Percentiles rank a stretch among this genome's conserved stretches.
Conservation (phyloP, 2,797 vertebrate genomes). For the Toxotes lorentzi region DNA sequence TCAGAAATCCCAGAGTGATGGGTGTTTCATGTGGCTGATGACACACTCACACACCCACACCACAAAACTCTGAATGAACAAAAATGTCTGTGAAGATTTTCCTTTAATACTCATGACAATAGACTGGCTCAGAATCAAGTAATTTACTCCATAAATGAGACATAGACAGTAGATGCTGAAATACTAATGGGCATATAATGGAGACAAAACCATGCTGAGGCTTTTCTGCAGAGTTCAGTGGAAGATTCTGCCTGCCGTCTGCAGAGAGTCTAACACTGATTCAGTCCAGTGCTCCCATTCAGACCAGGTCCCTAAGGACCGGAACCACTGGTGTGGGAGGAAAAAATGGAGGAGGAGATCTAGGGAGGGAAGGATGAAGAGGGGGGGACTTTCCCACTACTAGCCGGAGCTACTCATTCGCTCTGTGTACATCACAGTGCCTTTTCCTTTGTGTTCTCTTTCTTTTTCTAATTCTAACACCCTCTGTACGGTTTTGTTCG, state of each 20-base stretch:
- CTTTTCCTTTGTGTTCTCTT: slow-evolving; percentile 1
- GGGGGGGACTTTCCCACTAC: slow-evolving; percentile 51
- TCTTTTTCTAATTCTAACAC: not conserved
- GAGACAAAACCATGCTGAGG: slow-evolving; percentile 28
- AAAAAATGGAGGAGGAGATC: slow-evolving; percentile 19
- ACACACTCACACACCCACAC: slow-evolving; percentile 47
- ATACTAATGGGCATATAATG: slow-evolving; percentile 20
- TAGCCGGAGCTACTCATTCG: slow-evolving; percentile 45
- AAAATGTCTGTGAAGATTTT: slow-evolving; percentile 48
- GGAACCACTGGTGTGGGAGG: slow-evolving; percentile 44
- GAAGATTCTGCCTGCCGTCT: slow-evolving; percentile 51
- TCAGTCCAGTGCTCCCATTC: slow-evolving; percentile 54
- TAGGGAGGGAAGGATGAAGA: not conserved
- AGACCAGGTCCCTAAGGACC: slow-evolving; percentile 46
- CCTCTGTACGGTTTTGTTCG: not conserved
- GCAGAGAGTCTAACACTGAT: slow-evolving; percentile 19
- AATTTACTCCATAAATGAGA: slow-evolving; percentile 52
- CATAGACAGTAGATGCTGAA: slow-evolving; percentile 40
- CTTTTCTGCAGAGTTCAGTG: slow-evolving; percentile 31
- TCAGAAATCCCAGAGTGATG: slow-evolving; percentile 54
- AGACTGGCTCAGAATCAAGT: slow-evolving; percentile 26
- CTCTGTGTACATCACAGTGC: slow-evolving; percentile 24
- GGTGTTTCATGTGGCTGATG: slow-evolving; percentile 66
- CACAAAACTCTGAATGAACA: slow-evolving; percentile 55
- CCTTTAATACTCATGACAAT: slow-evolving; percentile 52